Evolutionary conservation across 2,888 invertebrate species (phyloP).

Genomic region (Maniola hyperantus): DNA sequence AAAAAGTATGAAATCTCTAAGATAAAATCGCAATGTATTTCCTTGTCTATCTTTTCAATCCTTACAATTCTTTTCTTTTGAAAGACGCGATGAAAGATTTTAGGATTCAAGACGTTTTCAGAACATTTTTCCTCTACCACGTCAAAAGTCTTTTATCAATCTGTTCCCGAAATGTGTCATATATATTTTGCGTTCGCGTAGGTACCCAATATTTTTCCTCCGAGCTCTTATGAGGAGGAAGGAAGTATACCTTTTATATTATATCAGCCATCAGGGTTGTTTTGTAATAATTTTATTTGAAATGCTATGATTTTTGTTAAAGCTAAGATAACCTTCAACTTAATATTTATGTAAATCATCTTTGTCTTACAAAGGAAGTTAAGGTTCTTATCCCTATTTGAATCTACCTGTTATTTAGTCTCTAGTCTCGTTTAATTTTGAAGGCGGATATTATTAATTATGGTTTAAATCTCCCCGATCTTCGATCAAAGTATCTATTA

Average conservation of each 20-base stretch:
- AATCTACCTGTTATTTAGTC: neutral
- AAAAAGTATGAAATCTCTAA: neutral
- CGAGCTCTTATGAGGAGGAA: neutral
- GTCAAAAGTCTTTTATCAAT: constrained; percentile 14
- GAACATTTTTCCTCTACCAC: constrained; percentile 19
- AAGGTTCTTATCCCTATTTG: neutral
- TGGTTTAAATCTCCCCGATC: no score
- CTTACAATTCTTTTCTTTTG: neutral
- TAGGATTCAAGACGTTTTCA: constrained; percentile 3
- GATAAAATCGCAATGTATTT: neutral
- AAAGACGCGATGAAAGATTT: neutral
- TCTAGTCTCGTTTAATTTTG: neutral
- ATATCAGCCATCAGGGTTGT: neutral
- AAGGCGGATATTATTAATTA: no score
- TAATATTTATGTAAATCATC: neutral
- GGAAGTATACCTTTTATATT: neutral
- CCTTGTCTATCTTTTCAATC: neutral
- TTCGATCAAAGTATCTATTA: no score
- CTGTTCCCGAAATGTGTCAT: constrained; percentile 11
- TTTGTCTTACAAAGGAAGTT: neutral
- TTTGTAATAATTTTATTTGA: neutral
- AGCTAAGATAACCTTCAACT: neutral
- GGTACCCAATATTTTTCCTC: constrained; percentile 3
- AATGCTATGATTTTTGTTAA: neutral
- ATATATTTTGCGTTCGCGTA: neutral